Conservation (phyloP, 2,797 vertebrate genomes). For the Thalassophryne amazonica region DNA sequence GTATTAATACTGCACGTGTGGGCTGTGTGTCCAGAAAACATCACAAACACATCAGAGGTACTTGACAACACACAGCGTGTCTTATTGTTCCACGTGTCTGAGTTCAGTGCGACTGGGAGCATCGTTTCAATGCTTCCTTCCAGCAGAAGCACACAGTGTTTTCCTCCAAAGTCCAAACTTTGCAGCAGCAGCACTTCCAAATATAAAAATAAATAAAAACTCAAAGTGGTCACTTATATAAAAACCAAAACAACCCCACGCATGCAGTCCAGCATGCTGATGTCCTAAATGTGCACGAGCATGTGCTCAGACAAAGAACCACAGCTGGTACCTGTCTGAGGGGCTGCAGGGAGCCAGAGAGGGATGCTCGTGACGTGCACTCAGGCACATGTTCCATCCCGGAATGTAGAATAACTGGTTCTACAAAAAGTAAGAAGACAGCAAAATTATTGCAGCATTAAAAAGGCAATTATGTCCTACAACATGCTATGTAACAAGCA, state of each 20-base stretch:
- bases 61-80: constrained; percentile 21
- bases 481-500: too few relatives aligned
- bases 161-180: constrained; percentile 41
- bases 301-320: constrained; percentile 84
- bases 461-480: too few relatives aligned
- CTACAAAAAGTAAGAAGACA: constrained; percentile 67
- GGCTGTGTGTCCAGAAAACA: constrained; percentile 16
- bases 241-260: constrained; percentile 18
- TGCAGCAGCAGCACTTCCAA: constrained; percentile 65
- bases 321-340: constrained; percentile 89
- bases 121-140: constrained; percentile 36
- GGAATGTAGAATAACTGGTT: constrained; percentile 87
- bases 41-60: constrained; percentile 33
- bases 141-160: constrained; percentile 29
- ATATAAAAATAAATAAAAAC: constrained; percentile 81
- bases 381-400: constrained; percentile 86
- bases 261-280: constrained; percentile 21
- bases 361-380: constrained; percentile 83
- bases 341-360: constrained; percentile 84
- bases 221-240: constrained; percentile 34
- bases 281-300: constrained; percentile 26
- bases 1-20: constrained; percentile 10
- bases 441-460: constrained; percentile 2
- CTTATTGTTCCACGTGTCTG: constrained; percentile 14
- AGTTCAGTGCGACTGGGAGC: constrained; percentile 21